Percentiles rank a stretch among this genome's conserved stretches.
These are phyloP conservation scores for Ctenomys sociabilis DNA, from an alignment of 2,113 vertebrate species.

Conservation along the genomic window DNA sequence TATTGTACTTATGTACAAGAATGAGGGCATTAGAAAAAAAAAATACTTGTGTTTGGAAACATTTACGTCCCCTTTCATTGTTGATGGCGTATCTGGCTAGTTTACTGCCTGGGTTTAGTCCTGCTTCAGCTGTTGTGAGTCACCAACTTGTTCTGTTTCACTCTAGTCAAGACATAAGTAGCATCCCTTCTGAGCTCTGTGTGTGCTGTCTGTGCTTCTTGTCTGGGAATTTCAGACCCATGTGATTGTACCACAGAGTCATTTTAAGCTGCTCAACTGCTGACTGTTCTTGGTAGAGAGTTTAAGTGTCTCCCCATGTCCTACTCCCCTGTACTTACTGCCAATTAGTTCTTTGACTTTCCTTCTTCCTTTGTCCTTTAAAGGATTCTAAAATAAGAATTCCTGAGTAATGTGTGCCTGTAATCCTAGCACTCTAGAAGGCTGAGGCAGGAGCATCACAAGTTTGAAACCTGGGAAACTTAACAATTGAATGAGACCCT, in stretches of 20 bases:
- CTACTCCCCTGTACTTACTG: not conserved
- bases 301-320: not conserved
- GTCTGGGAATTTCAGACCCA: constrained; percentile 63
- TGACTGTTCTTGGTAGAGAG: constrained; percentile 37
- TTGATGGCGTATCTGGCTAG: not conserved
- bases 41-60: not conserved
- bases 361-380: constrained; percentile 38
- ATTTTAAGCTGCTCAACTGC: constrained; percentile 54
- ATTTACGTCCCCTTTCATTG: constrained; percentile 15
- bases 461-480: not conserved
- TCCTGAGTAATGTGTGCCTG: not conserved
- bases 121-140: constrained; percentile 31
- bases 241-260: constrained; percentile 37
- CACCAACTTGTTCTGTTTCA: constrained; percentile 29
- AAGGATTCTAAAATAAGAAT: not conserved
- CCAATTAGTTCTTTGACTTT: not conserved
- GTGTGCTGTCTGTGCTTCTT: constrained; percentile 46
- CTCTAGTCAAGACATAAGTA: constrained; percentile 23
- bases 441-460: not conserved
- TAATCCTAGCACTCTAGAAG: not conserved
- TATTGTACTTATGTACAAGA: not conserved
- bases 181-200: not conserved
- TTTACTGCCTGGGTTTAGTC: constrained; percentile 6
- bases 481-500: not conserved
- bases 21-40: constrained; percentile 49